A percentile compares a stretch with the other conserved stretches of the same genome.
Conservation (phyloP, 2,888 invertebrate species). For the Flabesymbios commensalis region DNA sequence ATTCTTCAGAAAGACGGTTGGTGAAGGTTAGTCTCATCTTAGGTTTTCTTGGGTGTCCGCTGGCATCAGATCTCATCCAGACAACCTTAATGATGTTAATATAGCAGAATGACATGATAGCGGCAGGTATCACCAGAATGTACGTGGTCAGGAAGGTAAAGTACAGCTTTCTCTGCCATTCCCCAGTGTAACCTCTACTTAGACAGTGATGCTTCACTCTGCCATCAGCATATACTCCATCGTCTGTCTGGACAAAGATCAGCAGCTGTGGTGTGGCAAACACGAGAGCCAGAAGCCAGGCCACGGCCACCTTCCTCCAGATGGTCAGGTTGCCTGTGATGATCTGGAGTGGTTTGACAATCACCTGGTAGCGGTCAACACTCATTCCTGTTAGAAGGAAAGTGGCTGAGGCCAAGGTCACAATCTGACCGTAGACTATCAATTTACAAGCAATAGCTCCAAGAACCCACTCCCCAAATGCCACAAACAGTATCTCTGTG, state of each 20-base stretch:
- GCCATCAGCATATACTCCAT: constrained; percentile 47
- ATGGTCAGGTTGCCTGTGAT: constrained; percentile 48
- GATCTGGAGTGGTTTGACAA: constrained; percentile 60
- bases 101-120: constrained; percentile 62
- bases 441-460: constrained; percentile 61
- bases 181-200: constrained; percentile 60
- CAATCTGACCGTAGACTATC: constrained; percentile 60
- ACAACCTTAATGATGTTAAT: constrained; percentile 60
- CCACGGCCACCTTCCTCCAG: constrained; percentile 53
- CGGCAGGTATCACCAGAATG: constrained; percentile 60
- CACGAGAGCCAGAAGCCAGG: constrained; percentile 60
- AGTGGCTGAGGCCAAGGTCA: constrained; percentile 60
- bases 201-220: constrained; percentile 52
- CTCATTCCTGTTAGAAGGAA: constrained; percentile 62
- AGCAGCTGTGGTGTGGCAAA: constrained; percentile 61
- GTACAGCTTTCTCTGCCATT: constrained; percentile 63
- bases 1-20: too few relatives aligned
- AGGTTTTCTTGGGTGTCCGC: background rate
- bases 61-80: constrained; percentile 50
- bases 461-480: constrained; percentile 62
- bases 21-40: constrained; percentile 14
- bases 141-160: constrained; percentile 61
- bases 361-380: constrained; percentile 61
- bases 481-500: constrained; percentile 60
- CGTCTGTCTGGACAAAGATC: constrained; percentile 60